These are phyloP conservation scores for Platycnemis pennipes DNA, from an alignment of 2,888 invertebrate species.

Conservation along the genomic window DNA sequence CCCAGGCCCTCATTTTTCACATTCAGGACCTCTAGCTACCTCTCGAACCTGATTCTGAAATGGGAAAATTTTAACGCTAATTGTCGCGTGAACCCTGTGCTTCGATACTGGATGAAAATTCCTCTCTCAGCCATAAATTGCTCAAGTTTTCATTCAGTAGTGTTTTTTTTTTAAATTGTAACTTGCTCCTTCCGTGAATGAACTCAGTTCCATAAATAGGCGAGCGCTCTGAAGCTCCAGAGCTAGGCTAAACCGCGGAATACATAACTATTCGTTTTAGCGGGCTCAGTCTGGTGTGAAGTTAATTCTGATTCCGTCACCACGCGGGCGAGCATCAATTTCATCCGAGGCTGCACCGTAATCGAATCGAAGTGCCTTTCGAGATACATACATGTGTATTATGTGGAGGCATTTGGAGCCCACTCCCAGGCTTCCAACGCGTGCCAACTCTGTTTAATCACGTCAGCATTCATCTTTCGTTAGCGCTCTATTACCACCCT, in stretches of 20 bases:
- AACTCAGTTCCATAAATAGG: background rate
- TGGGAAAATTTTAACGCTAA: background rate
- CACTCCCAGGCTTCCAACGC: background rate
- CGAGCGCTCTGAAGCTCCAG: background rate
- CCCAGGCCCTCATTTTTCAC: too few relatives aligned
- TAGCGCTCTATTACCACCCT: conserved; percentile 5
- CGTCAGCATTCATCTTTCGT: conserved; percentile 36
- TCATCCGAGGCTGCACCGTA: background rate
- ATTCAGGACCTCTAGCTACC: too few relatives aligned
- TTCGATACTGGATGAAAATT: background rate
- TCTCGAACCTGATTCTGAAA: too few relatives aligned
- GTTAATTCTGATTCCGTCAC: background rate
- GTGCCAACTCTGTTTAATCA: conserved; percentile 28
- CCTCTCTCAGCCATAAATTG: background rate
- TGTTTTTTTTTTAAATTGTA: background rate
- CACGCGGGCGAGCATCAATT: background rate
- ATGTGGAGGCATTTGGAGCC: background rate
- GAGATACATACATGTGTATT: background rate
- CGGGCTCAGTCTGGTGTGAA: background rate
- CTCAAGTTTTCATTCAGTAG: background rate
- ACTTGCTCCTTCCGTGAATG: background rate
- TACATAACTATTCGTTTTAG: background rate
- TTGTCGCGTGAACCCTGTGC: background rate
- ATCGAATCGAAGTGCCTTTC: background rate
- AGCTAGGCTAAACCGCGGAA: background rate